Conservation (phyloP, 2,113 vertebrate species). For the Psilopogon haemacephalus region DNA sequence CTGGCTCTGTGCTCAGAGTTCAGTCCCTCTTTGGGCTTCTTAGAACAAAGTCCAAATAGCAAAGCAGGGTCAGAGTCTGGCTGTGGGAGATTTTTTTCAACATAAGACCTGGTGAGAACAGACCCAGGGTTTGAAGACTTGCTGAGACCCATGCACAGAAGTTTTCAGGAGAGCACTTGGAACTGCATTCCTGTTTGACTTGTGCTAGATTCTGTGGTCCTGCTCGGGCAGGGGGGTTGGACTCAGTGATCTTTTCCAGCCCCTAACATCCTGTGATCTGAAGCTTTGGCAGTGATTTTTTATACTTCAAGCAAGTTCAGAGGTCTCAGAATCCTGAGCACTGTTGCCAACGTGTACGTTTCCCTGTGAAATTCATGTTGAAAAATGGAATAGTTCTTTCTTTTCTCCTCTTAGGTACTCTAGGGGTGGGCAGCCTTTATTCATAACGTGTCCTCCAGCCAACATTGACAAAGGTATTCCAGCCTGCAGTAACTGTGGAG, state of each 20-base stretch:
- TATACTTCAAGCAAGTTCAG: neutral
- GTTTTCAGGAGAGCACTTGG: neutral
- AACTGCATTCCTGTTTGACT: too few relatives aligned
- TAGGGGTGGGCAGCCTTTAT: constrained; percentile 82
- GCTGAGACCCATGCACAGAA: neutral
- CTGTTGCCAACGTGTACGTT: neutral
- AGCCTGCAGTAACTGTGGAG: constrained; percentile 75
- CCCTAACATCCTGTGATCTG: too few relatives aligned
- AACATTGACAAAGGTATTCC: constrained; percentile 46
- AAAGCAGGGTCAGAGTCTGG: neutral
- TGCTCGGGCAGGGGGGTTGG: too few relatives aligned
- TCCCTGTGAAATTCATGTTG: neutral
- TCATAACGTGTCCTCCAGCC: constrained; percentile 66
- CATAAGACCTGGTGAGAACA: neutral
- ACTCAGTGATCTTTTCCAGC: too few relatives aligned
- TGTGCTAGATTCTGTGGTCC: too few relatives aligned
- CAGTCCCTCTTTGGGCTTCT: neutral
- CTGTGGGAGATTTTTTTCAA: neutral
- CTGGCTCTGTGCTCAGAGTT: neutral
- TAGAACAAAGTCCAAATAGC: neutral
- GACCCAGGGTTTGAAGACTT: neutral
- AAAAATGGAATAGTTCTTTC: neutral
- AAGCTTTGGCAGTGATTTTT: neutral
- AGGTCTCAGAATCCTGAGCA: neutral
- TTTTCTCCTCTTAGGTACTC: constrained; percentile 74